Evolutionary conservation across 2,797 vertebrate genomes (phyloP).

Genomic region (Myotis vivesi): DNA sequence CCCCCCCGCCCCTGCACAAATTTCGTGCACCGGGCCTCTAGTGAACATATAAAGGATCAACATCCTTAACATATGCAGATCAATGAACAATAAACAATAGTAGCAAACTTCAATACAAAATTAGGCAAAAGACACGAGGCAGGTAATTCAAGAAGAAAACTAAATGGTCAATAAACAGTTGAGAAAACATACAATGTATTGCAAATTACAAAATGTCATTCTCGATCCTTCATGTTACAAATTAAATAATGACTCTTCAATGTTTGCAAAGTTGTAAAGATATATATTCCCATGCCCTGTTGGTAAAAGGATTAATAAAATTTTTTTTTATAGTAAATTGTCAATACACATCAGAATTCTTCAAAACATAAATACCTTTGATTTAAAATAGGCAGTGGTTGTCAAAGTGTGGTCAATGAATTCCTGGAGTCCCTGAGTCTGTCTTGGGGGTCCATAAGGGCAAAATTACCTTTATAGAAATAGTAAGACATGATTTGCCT

Average conservation of each 20-base stretch:
- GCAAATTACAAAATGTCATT: slow-evolving; percentile 33
- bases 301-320: neutral
- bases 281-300: neutral
- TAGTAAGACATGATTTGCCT: neutral
- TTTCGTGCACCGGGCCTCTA: too few relatives aligned
- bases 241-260: slow-evolving; percentile 13
- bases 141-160: slow-evolving; percentile 29
- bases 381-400: neutral
- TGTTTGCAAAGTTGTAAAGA: neutral
- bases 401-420: neutral
- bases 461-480: slow-evolving; percentile 38
- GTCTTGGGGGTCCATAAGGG: neutral
- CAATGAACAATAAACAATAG: slow-evolving; percentile 16
- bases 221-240: slow-evolving; percentile 12
- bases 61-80: neutral
- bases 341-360: slow-evolving; percentile 1
- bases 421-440: neutral
- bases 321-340: neutral
- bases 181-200: neutral
- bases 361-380: slow-evolving; percentile 30
- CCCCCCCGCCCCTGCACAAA: too few relatives aligned
- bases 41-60: neutral
- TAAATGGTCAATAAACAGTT: slow-evolving; percentile 14
- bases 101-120: neutral
- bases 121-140: neutral